Base-by-base conservation (phyloP, 1,140 invertebrate genomes). In the Meloidogyne floridensis region DNA sequence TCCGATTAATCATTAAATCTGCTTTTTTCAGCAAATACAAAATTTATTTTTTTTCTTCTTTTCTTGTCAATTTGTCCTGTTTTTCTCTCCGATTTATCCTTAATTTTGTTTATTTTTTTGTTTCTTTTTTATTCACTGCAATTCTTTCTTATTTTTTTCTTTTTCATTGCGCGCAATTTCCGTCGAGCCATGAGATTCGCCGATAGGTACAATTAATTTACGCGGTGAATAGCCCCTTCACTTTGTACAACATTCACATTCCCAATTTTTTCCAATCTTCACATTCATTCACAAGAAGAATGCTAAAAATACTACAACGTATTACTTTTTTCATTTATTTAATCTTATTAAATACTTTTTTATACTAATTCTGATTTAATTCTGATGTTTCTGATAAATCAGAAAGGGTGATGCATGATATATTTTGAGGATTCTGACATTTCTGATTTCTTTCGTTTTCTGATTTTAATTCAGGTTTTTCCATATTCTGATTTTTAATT, bases 121-220 rank as follows among this genome's bases (percentile, higher is more conserved):
- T 11, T 5, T 6, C n/a, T 32, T 32, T 32, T 32, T 32, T 32
- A 32, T 32, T 65, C 7, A n/a, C 15, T n/a, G 15, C 59, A n/a
- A 65, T 65, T 65, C 59, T 65, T 65, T 65, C 59, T n/a, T 65
- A n/a, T 65, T 65, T 47, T 47, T 65, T 65, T 65, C n/a, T 5
- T 65, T 65, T 65, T n/a, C 59, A n/a, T 65, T 65, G 59, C n/a
- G 59, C 59, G 59, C 59, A 65, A 65, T 65, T 65, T 65, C 59
- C 59, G 15, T 18, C 59, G n/a, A 65, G n/a, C 15, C 10, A 65
- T n/a, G 59, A 65, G 59, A 65, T 65, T 65, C n/a, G 59, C 15
- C 59, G 4, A 65, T 65, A 65, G 56, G 15, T 65, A 65, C 59
- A 65, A 65, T 65, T 65, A 65, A 65, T 65, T 65, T 65, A 65